Percentiles rank a stretch among this genome's conserved stretches.
Conservation (phyloP, 1,140 invertebrate genomes). For the Temnothorax nylanderi region DNA sequence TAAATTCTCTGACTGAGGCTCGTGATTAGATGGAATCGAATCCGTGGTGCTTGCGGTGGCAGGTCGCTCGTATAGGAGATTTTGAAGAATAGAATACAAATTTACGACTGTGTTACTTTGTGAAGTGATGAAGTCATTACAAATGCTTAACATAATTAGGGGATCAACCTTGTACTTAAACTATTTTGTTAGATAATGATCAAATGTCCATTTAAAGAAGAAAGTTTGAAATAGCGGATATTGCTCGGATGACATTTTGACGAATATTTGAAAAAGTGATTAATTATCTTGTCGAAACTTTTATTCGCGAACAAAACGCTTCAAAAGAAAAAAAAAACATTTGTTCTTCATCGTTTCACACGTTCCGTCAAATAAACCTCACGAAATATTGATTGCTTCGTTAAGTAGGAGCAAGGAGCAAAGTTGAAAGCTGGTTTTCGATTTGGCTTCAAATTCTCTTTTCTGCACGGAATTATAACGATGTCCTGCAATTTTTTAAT, state of each 20-base stretch:
- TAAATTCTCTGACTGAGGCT: constrained; percentile 8
- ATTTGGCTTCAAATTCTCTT: not conserved
- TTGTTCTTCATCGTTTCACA: not conserved
- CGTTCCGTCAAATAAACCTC: not conserved
- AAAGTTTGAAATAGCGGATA: not conserved
- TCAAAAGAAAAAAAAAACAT: not conserved
- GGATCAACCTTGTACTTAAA: not conserved
- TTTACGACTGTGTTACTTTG: not conserved
- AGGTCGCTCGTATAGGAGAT: not conserved
- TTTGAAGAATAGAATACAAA: not conserved
- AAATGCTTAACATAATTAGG: not conserved
- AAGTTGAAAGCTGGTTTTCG: constrained; percentile 3
- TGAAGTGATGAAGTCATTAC: too few relatives aligned
- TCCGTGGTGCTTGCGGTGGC: not conserved
- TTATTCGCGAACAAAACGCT: not conserved
- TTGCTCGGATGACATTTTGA: not conserved
- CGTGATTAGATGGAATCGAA: constrained; percentile 32
- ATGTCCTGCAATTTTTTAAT: not conserved
- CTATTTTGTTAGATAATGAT: not conserved
- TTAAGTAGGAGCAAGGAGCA: not conserved
- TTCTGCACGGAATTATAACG: not conserved
- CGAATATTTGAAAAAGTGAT: not conserved
- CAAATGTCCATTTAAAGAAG: not conserved
- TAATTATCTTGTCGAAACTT: not conserved
- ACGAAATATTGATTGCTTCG: not conserved